Percentiles rank a stretch among this genome's conserved stretches.
Conservation (phyloP, 1,140 invertebrate species). For the Schlechtendalia chinensis region DNA sequence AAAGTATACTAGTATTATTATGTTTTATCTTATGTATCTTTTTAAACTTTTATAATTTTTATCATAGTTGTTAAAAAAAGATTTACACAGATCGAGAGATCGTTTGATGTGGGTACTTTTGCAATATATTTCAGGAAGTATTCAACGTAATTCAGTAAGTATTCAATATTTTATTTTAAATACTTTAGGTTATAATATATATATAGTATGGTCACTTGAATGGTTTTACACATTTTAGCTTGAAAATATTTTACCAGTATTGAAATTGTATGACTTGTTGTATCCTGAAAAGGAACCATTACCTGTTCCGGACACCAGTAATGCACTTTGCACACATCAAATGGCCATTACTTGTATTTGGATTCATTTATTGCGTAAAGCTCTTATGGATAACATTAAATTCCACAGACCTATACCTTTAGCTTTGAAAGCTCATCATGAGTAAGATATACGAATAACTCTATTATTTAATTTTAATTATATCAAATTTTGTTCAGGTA, state of each 20-base stretch:
- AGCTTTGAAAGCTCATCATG: conserved; percentile 69
- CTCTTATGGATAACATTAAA: conserved; percentile 76
- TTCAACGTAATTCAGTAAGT: conserved; percentile 85
- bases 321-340: conserved; percentile 82
- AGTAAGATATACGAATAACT: conserved; percentile 59
- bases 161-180: conserved; percentile 15
- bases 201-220: neutral
- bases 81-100: conserved; percentile 84
- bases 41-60: conserved; percentile 34
- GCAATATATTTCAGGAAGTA: conserved; percentile 94
- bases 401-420: conserved; percentile 50
- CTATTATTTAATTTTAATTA: neutral
- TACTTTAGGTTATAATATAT: neutral
- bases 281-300: conserved; percentile 90
- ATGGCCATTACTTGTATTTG: conserved; percentile 94
- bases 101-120: conserved; percentile 95
- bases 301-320: conserved; percentile 83
- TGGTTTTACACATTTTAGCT: conserved; percentile 60
- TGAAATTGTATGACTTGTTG: conserved; percentile 86
- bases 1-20: conserved; percentile 61
- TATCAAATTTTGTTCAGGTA: conserved; percentile 57
- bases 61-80: conserved; percentile 69
- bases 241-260: conserved; percentile 84
- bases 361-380: conserved; percentile 93
- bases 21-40: neutral